Base-by-base conservation (phyloP, 2,888 invertebrate genomes). In the Dynastes grantii region DNA sequence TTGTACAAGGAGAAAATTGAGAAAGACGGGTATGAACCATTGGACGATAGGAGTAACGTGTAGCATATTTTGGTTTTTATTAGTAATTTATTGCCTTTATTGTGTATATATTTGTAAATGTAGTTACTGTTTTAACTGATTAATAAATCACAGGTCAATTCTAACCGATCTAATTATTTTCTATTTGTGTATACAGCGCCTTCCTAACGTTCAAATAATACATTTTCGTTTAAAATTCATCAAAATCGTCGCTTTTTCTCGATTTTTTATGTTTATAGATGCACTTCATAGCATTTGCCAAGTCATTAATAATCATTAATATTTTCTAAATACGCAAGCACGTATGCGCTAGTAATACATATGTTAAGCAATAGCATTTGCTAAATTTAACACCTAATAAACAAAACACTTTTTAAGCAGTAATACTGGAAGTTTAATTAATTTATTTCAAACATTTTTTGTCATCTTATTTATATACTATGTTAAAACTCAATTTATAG, bases 1-100 rank as follows among this genome's bases (percentile, higher is more conserved):
- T 91, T 96, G 86, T 98, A 95, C 89, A 97, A 97, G 90, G 94
- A 95, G 85, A 94, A 94, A 91, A 94, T 98, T 88, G 94, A 96
- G 86, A 92, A 93, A 86, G 93, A 95, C 85, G 97, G 97, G 89
- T 96, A 93, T 90, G 96, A 97, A 88, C 96, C 96, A 64, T 90
- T 95, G 82, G 91, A 91, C 87, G 90, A 90, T 82, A 85, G 86
- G 81, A 85, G 90, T 85, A 81, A 63, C 11, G 55, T 61, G 55
- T 45, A 73, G 27, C 49, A 82, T 71, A 68, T 79, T 76, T 78
- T 75, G 76, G 37, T 61, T 71, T 73, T 80, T 75, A 67, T n/a
- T 79, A 76, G 67, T 76, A 49, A 61, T 61, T 77, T 76, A 49
- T 73, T 51, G 55, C 51, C 22, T 77, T 71, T 55, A 77, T 75